Evolutionary conservation across 2,113 vertebrate genomes (phyloP), one percentile per base, ranked within the genome.

Genomic region (Mormyrus iriodes): DNA sequence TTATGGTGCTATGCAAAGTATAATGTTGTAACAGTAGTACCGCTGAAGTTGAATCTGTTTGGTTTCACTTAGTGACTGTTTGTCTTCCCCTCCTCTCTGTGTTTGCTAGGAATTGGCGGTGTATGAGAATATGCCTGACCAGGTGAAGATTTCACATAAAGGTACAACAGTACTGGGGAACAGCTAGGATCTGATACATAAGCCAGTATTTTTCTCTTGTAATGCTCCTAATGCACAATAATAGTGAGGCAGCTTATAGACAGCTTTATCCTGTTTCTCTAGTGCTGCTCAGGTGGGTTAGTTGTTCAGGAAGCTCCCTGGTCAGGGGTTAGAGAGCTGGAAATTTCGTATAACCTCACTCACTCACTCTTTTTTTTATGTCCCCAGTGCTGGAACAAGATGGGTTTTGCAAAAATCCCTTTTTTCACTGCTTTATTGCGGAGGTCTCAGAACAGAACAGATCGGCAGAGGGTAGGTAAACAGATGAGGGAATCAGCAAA

Each of bases 381-480:
- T 55, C 21, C 31, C 0, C 90, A 97, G 96, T 93, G 7, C 91
- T 97, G 91, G 91, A 94, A 44, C 91, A 91, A 0, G 95, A 97
- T 6, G 96, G 96, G 6, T 97, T 97, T 84, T 90, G 93, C 79
- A 89, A 92, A 61, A 94, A 94, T 88, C 95, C 96, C 0, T 94
- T 92, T 89, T 97, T 95, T 89, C 92, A 94, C 42, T 96, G 96
- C 82, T 91, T 96, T 0, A 86, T 97, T 44, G 96, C 96, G 4
- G 96, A 97, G 91, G 94, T 96, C 7, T 91, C 95, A 0, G 93
- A 95, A 1, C 93, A 94, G 61, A 87, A 93, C 48, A 92, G 49
- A 86, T 95, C 94, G 52, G 91, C 90, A 91, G 94, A 94, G 35
- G 95, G 96, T 96, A 92, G 92, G 65, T 53, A 12, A 73, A 51